Base-by-base conservation (phyloP, 2,113 vertebrate genomes). In the Siniperca chuatsi region DNA sequence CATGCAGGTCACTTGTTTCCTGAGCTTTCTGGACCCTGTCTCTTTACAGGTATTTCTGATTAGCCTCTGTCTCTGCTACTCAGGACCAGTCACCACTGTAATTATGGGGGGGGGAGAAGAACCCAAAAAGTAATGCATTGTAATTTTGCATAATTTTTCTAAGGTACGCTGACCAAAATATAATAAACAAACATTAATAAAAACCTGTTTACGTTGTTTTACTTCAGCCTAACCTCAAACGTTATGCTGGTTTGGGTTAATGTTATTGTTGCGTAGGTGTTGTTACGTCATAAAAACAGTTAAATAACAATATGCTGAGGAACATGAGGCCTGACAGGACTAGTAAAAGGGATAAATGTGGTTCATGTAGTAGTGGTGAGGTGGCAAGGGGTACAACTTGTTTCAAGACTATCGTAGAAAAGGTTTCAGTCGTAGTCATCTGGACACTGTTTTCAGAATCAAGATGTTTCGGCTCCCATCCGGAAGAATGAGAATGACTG, bases 1-100 rank as follows among this genome's bases (percentile, higher is more conserved):
- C 6, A 67, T 40, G 76, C 6, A 25, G 64, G 50, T 76, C 40
- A 64, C 52, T 79, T 33, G 29, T 78, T 85, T 54, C n/a, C 64
- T 25, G n/a, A 79, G 61, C 23, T 58, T 68, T 42, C 16, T 65
- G 7, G 8, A 25, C 46, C 33, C 11, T 16, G 23, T 25, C 4
- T 74, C 0, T 1, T 66, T 58, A 18, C n/a, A 70, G 40, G 29
- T 40, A 69, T 65, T 52, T 82, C 40, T 48, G 55, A 67, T 76
- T 9, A 29, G 33, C 13, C 58, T 55, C 2, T 10, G 68, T 23
- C n/a, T 54, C 54, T 69, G 62, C 71, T 33, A n/a, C 75, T 44
- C 11, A 9, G 23, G 25, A 73, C 40, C 15, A 44, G 48, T 55
- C 5, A 0, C n/a, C 3, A 48, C 8, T 73, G 37, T 25, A 70